Evolutionary conservation across 2,888 invertebrate species (phyloP).

Genomic region (Melanargia galathea): DNA sequence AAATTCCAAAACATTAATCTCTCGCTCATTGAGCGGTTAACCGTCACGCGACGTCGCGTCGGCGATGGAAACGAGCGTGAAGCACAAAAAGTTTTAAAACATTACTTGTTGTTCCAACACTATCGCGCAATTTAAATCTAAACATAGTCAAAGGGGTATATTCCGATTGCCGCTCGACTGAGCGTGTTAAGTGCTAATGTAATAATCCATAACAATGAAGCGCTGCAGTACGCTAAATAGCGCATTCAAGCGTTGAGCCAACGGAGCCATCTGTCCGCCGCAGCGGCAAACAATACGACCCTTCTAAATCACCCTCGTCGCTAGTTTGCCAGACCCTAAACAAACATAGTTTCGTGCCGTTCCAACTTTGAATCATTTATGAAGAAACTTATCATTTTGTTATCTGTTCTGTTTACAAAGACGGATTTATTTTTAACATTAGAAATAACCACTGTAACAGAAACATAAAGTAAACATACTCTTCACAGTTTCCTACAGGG

Average conservation of each 20-base stretch:
- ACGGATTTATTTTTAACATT: constrained; percentile 19
- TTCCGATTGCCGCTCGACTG: constrained; percentile 73
- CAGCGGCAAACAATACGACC: constrained; percentile 72
- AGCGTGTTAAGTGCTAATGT: constrained; percentile 82
- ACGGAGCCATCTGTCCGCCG: constrained; percentile 77
- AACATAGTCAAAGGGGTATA: constrained; percentile 61
- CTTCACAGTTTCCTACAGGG: background rate
- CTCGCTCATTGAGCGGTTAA: constrained; percentile 44
- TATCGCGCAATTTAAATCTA: constrained; percentile 57
- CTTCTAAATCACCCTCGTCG: constrained; percentile 70
- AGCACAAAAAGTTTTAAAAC: constrained; percentile 56
- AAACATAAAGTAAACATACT: background rate
- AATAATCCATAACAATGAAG: constrained; percentile 82
- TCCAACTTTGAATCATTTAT: constrained; percentile 44
- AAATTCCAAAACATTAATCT: constrained; percentile 54
- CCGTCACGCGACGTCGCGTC: constrained; percentile 49
- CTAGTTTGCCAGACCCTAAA: constrained; percentile 73
- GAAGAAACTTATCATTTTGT: constrained; percentile 42
- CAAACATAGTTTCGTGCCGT: constrained; percentile 62
- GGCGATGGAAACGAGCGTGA: constrained; percentile 53
- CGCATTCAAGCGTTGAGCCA: constrained; percentile 74
- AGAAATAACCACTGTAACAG: background rate
- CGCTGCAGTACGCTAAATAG: constrained; percentile 79
- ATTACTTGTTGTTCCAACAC: constrained; percentile 63
- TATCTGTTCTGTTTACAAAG: constrained; percentile 23